These are phyloP conservation scores for Isaurus tuberculatus DNA, from an alignment of 92 coral and sea anemone genomes.

Conservation along the genomic window DNA sequence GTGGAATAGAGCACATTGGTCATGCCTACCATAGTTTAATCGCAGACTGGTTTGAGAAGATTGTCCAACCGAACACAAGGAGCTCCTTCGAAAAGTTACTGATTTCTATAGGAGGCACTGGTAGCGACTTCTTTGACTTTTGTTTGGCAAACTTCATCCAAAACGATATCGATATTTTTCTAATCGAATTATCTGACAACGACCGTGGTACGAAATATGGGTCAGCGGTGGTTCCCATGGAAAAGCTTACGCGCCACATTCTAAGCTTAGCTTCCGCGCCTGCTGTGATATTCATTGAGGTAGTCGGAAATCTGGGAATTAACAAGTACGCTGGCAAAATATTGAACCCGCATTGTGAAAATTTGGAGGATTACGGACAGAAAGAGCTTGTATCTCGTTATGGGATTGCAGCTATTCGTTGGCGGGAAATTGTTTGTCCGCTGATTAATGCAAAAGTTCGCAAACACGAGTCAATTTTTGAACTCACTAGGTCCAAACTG, in stretches of 20 bases:
- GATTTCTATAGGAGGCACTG: slow-evolving; percentile 78
- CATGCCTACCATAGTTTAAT: slow-evolving; percentile 24
- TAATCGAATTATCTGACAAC: slow-evolving; percentile 65
- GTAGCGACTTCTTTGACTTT: slow-evolving; percentile 80
- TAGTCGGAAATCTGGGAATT: slow-evolving; percentile 54
- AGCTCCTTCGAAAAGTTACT: not conserved
- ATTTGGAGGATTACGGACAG: slow-evolving; percentile 62
- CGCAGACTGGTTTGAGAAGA: slow-evolving; percentile 22
- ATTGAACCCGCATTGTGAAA: slow-evolving; percentile 32
- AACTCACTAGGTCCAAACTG: not conserved
- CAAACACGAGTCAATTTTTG: slow-evolving; percentile 17
- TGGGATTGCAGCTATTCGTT: slow-evolving; percentile 61
- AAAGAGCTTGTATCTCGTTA: slow-evolving; percentile 60
- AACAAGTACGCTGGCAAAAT: slow-evolving; percentile 30
- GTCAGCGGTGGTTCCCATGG: slow-evolving; percentile 51
- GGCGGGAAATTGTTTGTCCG: slow-evolving; percentile 71
- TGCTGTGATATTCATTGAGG: slow-evolving; percentile 56
- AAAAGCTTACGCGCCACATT: slow-evolving; percentile 66
- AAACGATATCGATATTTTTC: slow-evolving; percentile 61
- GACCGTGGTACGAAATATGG: slow-evolving; percentile 44
- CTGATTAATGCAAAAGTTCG: slow-evolving; percentile 36
- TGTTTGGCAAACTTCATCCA: slow-evolving; percentile 69
- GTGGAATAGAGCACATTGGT: slow-evolving; percentile 19
- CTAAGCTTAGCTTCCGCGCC: slow-evolving; percentile 63
- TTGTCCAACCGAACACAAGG: slow-evolving; percentile 25